Conservation (phyloP, 2,113 vertebrate species). For the Pluvialis apricaria region DNA sequence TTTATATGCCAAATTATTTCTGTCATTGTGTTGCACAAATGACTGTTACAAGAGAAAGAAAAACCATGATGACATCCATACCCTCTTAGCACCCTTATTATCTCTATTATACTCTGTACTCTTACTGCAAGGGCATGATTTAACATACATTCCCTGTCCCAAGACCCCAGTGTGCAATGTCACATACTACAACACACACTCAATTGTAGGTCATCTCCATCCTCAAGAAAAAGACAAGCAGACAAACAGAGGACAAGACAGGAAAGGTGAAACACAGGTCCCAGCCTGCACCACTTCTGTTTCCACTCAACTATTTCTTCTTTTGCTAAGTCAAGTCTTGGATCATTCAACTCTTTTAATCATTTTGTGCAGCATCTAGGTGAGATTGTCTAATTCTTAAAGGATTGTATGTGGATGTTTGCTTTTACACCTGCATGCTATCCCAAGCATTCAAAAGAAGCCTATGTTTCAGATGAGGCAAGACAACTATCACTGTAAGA, state of each 20-base stretch:
- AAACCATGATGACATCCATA: neutral
- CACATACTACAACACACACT: neutral
- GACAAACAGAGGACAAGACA: neutral
- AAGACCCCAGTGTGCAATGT: neutral
- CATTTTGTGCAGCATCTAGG: neutral
- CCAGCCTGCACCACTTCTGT: neutral
- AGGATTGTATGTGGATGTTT: neutral
- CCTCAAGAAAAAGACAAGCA: neutral
- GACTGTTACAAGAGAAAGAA: neutral
- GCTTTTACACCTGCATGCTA: neutral
- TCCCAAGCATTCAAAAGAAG: neutral
- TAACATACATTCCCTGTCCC: neutral
- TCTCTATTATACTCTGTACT: rapidly evolving
- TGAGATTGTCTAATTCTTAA: neutral
- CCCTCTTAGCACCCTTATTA: too few relatives aligned
- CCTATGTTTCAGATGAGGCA: neutral
- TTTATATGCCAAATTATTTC: neutral
- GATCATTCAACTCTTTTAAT: neutral
- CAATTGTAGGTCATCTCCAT: neutral
- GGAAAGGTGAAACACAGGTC: neutral
- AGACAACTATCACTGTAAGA: neutral
- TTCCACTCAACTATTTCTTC: neutral
- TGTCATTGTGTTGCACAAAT: neutral
- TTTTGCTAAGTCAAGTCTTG: neutral
- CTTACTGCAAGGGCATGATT: neutral